phyloP scores from a whole-genome alignment of 2,113 vertebrate genomes.

The Todiramphus chloris region DNA sequence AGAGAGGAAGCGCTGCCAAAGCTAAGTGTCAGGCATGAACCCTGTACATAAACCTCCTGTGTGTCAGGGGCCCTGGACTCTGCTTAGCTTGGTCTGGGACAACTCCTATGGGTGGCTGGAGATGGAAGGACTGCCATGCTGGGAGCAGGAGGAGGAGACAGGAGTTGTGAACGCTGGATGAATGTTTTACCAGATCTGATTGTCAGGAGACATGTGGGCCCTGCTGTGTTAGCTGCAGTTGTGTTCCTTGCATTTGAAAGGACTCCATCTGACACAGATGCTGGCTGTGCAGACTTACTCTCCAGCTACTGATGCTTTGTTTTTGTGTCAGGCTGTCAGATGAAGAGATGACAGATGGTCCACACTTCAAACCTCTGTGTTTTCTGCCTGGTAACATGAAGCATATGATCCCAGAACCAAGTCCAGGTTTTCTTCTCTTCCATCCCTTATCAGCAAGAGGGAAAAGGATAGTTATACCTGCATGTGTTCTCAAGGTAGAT shows the following conservation, averaged over 20 bases:
- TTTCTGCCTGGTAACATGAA: neutral
- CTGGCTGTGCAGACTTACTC: neutral
- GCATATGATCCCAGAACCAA: neutral
- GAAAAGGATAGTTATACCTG: neutral
- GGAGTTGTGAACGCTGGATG: neutral
- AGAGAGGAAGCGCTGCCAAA: neutral
- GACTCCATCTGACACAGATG: neutral
- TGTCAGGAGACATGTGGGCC: neutral
- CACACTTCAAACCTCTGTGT: neutral
- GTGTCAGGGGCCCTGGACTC: neutral
- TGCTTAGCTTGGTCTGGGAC: neutral
- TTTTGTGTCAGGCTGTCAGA: neutral
- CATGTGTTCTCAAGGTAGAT: neutral
- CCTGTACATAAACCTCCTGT: accelerated
- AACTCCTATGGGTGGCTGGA: neutral
- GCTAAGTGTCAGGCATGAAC: neutral
- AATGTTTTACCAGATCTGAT: neutral
- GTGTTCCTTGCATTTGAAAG: neutral
- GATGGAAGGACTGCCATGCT: neutral
- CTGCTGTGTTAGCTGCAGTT: neutral
- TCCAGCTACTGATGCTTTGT: neutral
- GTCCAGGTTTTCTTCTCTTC: neutral
- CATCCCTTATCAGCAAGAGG: neutral
- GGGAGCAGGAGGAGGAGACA: neutral
- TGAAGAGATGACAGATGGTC: constrained; percentile 26